Evolutionary conservation across 2,797 vertebrate genomes (phyloP), one percentile per base, ranked within the genome.

Genomic region (Enteromius anoplus): DNA sequence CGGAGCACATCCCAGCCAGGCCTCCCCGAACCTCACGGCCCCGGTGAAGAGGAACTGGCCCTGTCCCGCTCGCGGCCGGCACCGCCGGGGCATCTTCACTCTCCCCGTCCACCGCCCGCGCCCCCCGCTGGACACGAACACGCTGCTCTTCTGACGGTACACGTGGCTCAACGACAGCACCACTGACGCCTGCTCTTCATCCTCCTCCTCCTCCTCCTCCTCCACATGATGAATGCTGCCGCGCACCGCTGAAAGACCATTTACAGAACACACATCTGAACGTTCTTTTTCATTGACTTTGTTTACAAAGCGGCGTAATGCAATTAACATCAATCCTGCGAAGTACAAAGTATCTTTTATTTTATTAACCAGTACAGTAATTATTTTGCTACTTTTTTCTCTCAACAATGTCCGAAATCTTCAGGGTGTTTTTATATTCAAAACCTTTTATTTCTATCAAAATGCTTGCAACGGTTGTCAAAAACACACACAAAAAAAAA

Each of bases 1-100:
- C 19, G 95, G 96, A 4, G 97, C 95, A n/a, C 97, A 99, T 88
- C 96, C 96, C 1, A 99, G 90, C 92, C 95, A 95, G 62, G 96
- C 95, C 88, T 98, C 95, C 60, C 97, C 96, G 86, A 99, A 99
- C 92, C 96, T 96, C 88, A 98, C 91, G 0, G 95, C 95, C 81
- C 97, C 98, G 0, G 96, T 97, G 87, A 99, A 95, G 47, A 99
- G 95, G 91, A 96, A 96, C 78, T 97, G 91, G 3, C 32, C 66
- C 12, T 19, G 68, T 47, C 45, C 95, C 0, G 93, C 55, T 12
- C 3, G 34, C 49, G 94, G 92, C 0, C 91, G 90, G 17, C 98
- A 99, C 60, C 88, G 91, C 5, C 91, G 85, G 2, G 94, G 93
- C 1, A 96, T 93, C 80, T 89, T 92, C 87, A 98, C 91, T 0